These are phyloP conservation scores for Fregata magnificens DNA, from an alignment of 2,113 vertebrate species.

Conservation along the genomic window DNA sequence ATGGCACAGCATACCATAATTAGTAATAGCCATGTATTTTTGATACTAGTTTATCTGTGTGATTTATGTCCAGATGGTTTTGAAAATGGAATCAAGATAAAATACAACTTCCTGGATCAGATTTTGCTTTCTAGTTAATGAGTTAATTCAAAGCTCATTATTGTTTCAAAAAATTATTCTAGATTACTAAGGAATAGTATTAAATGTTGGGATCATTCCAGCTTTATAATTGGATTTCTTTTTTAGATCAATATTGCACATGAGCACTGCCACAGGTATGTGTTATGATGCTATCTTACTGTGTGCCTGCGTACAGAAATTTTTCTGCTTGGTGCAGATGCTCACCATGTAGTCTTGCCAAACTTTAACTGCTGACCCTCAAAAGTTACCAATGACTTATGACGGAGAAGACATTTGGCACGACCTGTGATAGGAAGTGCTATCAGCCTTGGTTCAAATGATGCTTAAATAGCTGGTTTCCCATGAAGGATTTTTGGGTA, in stretches of 20 bases:
- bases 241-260: background rate
- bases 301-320: background rate
- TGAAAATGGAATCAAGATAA: conserved; percentile 11
- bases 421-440: background rate
- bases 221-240: background rate
- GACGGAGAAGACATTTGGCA: background rate
- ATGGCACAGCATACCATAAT: background rate
- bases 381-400: background rate
- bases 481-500: background rate
- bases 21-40: background rate
- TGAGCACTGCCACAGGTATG: background rate
- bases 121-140: background rate
- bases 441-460: background rate
- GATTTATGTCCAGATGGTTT: background rate
- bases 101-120: background rate
- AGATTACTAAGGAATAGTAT: background rate
- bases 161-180: background rate
- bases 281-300: background rate
- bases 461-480: background rate
- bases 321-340: background rate
- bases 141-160: background rate
- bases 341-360: background rate
- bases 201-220: background rate
- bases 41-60: conserved; percentile 1
- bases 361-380: background rate